Percentiles rank a stretch among this genome's conserved stretches.
Evolutionary conservation across 2,113 vertebrate species (phyloP).

Genomic region (Calyptomena viridis): DNA sequence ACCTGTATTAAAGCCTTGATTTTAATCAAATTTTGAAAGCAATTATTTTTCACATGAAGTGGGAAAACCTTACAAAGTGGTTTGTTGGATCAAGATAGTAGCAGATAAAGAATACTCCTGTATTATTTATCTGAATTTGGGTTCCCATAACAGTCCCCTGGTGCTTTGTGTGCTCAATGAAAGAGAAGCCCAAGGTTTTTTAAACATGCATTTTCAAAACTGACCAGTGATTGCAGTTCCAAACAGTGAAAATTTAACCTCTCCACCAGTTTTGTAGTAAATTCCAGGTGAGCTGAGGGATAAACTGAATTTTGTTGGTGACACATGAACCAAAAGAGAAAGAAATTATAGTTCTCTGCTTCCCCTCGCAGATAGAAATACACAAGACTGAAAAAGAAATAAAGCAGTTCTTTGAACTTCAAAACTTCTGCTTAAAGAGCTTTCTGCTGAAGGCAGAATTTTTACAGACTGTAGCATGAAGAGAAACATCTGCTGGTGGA

Average conservation of each 20-base stretch:
- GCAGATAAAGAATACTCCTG: neutral
- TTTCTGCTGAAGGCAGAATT: neutral
- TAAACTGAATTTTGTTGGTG: neutral
- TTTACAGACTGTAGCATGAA: neutral
- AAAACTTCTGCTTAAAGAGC: neutral
- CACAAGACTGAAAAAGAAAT: neutral
- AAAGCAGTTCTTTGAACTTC: constrained; percentile 5
- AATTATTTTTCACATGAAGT: neutral
- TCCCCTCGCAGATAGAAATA: neutral
- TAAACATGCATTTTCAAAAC: neutral
- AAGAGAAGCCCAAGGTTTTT: neutral
- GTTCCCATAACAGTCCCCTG: neutral
- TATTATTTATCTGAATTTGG: neutral
- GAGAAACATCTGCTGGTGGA: constrained; percentile 17
- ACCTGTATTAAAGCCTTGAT: neutral
- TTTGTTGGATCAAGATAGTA: neutral
- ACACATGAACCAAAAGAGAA: neutral
- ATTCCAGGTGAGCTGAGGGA: neutral
- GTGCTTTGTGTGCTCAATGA: neutral
- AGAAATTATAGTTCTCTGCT: neutral
- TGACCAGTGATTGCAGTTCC: neutral
- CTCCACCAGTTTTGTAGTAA: neutral
- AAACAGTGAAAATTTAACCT: neutral
- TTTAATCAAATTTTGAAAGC: neutral
- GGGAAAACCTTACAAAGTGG: neutral